phyloP scores from a whole-genome alignment of 2,113 vertebrate species.

The Garra rufa region DNA sequence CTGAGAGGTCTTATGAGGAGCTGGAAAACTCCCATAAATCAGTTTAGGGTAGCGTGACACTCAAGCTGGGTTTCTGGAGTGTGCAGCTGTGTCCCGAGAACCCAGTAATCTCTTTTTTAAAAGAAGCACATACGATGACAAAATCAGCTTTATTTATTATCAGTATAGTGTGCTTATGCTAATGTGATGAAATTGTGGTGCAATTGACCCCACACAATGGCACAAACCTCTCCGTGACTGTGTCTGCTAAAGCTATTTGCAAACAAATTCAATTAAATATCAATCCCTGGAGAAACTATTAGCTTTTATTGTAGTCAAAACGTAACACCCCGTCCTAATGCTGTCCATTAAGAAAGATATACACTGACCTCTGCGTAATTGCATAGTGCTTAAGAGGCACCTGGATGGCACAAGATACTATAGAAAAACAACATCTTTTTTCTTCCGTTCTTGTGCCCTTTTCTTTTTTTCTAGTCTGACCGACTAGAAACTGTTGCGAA shows the following conservation, averaged over 20 bases:
- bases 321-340: neutral
- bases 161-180: constrained; percentile 42
- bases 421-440: neutral
- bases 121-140: constrained; percentile 33
- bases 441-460: neutral
- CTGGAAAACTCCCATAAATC: constrained; percentile 70
- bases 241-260: constrained; percentile 19
- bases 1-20: constrained; percentile 67
- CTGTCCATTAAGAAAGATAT: constrained; percentile 21
- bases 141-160: constrained; percentile 54
- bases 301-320: neutral
- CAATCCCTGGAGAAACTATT: constrained; percentile 26
- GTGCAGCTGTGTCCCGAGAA: constrained; percentile 49
- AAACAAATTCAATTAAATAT: constrained; percentile 14
- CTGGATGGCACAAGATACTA: constrained; percentile 2
- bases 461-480: neutral
- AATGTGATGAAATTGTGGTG: constrained; percentile 50
- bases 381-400: neutral
- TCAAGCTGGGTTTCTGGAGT: constrained; percentile 28
- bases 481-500: neutral
- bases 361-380: constrained; percentile 25
- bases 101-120: constrained; percentile 50
- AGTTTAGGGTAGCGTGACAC: constrained; percentile 54
- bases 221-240: neutral
- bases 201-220: constrained; percentile 19